These are phyloP conservation scores for Dendrolimus punctatus DNA, from an alignment of 1,140 invertebrate species.

Conservation along the genomic window DNA sequence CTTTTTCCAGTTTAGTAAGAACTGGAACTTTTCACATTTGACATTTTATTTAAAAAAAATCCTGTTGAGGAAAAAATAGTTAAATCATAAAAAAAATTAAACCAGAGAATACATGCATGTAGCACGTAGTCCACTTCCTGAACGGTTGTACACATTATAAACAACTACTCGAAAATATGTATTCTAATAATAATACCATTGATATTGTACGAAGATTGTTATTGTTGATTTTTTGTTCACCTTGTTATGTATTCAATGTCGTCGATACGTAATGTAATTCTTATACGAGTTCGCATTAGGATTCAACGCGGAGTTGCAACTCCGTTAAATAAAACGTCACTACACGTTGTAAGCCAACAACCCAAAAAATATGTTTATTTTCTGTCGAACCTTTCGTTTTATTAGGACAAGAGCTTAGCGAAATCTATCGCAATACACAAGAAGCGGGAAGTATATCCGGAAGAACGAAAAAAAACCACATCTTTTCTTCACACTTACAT, in stretches of 20 bases:
- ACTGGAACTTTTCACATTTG: no score
- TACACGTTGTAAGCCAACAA: slow-evolving; percentile 48
- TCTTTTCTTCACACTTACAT: slow-evolving; percentile 36
- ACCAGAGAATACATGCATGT: no score
- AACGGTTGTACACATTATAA: no score
- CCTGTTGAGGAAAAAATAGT: no score
- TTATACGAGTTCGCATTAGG: slow-evolving; percentile 31
- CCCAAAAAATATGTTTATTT: slow-evolving; percentile 34
- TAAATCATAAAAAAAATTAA: no score
- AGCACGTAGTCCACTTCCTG: no score
- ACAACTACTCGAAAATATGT: not conserved
- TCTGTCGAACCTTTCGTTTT: slow-evolving; percentile 41
- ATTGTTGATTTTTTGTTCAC: slow-evolving; percentile 16
- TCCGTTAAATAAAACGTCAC: slow-evolving; percentile 38
- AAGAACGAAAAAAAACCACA: slow-evolving; percentile 49
- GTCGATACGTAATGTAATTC: slow-evolving; percentile 25
- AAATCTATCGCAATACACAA: slow-evolving; percentile 63
- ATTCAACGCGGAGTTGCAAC: slow-evolving; percentile 24
- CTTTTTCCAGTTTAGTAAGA: no score
- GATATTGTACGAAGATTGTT: slow-evolving; percentile 6
- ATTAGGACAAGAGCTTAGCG: slow-evolving; percentile 53
- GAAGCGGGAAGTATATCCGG: slow-evolving; percentile 65
- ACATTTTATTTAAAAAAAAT: no score
- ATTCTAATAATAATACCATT: slow-evolving; percentile 15
- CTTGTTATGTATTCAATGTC: slow-evolving; percentile 30